These are phyloP conservation scores for Syngnathus floridae DNA, from an alignment of 2,113 vertebrate species.

Conservation along the genomic window DNA sequence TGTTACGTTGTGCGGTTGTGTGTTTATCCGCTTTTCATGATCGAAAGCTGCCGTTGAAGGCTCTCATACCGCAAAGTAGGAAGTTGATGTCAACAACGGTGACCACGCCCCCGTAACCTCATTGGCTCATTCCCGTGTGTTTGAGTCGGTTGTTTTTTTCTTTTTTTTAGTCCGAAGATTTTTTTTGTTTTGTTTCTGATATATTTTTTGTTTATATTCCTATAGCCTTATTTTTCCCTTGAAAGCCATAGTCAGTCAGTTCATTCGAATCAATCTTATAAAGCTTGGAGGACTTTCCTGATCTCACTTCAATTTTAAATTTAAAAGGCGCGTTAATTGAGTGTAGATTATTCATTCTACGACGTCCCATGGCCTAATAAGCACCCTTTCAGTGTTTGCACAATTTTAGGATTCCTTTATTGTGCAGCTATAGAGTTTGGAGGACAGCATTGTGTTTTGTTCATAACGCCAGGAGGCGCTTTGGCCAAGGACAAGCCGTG, in stretches of 20 bases:
- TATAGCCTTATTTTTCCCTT: background rate
- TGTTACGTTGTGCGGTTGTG: background rate
- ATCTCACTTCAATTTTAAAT: background rate
- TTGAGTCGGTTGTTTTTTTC: too few species aligned
- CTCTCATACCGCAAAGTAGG: slow-evolving; percentile 40
- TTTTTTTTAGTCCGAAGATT: background rate
- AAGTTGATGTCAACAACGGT: slow-evolving; percentile 41
- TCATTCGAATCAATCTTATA: background rate
- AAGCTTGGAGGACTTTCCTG: too few species aligned
- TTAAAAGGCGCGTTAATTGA: background rate
- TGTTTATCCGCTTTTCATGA: slow-evolving; percentile 5
- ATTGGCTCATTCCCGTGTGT: slow-evolving; percentile 30
- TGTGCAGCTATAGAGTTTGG: too few species aligned
- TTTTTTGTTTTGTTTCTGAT: background rate
- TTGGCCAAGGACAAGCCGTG: background rate
- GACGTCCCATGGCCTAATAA: too few species aligned
- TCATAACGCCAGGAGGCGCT: background rate
- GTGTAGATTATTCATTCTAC: too few species aligned
- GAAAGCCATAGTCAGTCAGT: background rate
- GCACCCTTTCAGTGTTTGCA: too few species aligned
- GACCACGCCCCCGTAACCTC: slow-evolving; percentile 23
- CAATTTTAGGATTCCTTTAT: too few species aligned
- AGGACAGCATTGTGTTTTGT: too few species aligned
- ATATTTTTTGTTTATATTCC: too few species aligned
- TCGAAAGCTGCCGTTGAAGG: slow-evolving; percentile 9